These are phyloP conservation scores for Erythrocercus mccallii DNA, from an alignment of 2,113 vertebrate genomes.

Conservation along the genomic window DNA sequence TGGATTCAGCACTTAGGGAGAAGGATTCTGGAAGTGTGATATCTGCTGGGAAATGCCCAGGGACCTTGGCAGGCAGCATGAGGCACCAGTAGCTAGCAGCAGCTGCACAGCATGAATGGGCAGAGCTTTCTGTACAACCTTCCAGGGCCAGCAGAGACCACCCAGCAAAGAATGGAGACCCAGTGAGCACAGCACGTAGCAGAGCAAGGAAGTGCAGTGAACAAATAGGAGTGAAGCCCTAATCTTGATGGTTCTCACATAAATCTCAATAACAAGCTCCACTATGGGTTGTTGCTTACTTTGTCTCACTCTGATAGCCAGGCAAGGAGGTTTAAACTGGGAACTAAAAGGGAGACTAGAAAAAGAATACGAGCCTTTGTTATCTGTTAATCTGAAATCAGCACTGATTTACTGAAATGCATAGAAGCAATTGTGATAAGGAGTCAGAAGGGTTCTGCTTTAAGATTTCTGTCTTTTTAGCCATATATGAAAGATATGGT, in stretches of 20 bases:
- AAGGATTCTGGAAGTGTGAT: not conserved
- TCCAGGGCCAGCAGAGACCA: not conserved
- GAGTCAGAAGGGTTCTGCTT: not conserved
- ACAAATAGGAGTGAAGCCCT: not conserved
- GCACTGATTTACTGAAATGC: not conserved
- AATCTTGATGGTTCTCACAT: not conserved
- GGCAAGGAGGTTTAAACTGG: not conserved
- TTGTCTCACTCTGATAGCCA: not conserved
- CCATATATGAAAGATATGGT: not conserved
- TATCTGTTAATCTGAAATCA: not conserved
- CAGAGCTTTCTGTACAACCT: not conserved
- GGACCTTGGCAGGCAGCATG: not conserved
- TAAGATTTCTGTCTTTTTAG: not conserved
- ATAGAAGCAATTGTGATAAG: not conserved
- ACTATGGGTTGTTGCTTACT: not conserved
- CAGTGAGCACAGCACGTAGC: fast-evolving
- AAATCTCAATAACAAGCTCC: not conserved
- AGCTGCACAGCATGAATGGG: not conserved
- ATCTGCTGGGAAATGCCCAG: not conserved
- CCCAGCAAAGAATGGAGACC: not conserved
- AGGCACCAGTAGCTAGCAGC: fast-evolving
- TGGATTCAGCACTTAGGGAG: not conserved
- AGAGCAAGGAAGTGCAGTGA: not conserved
- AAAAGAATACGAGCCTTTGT: not conserved
- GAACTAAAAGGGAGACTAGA: not conserved